Evolutionary conservation across 2,113 vertebrate species (phyloP), one percentile per base, ranked within the genome.

Genomic region (Promerops cafer): DNA sequence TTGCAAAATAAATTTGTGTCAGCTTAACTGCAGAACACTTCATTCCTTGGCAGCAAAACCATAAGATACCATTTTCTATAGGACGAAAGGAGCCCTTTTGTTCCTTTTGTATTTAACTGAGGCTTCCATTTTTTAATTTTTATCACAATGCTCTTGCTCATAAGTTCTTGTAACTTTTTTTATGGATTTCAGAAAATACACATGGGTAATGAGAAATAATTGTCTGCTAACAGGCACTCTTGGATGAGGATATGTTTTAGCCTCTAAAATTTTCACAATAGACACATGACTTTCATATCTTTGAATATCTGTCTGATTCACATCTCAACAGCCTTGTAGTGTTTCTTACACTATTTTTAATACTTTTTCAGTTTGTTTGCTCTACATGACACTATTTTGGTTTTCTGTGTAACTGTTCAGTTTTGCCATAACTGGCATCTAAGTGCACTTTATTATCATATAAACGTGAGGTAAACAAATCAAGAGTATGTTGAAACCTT

Each of bases 51-150:
- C n/a, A 66, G 21, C 37, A 85, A 68, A 87, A 20, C 8, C 28
- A 26, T 16, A 50, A 78, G 16, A 19, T 45, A 37, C 6, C 15
- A 18, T 71, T 85, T 92, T 4, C 52, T 54, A n/a, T 11, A 39
- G 16, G 20, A 44, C 5, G 21, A 83, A 86, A 86, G 30, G 5
- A 75, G 22, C 0, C 2, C 1, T 0, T 13, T 61, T 82, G 68
- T 83, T 35, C 11, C 33, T 78, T 8, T 21, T 77, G 16, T 63
- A 10, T 79, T 50, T 64, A 76, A 49, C 11, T 19, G 44, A 75
- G 20, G 7, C 22, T 87, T 89, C 28, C 8, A 15, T 83, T 56
- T 74, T 16, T 26, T 17, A 37, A 7, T 18, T 71, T 42, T 59
- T 71, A 24, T 63, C 19, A n/a, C 52, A 93, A 61, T 5, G 13